Conservation (phyloP, 2,113 vertebrate species). For the Oxygymnocypris stewartii region DNA sequence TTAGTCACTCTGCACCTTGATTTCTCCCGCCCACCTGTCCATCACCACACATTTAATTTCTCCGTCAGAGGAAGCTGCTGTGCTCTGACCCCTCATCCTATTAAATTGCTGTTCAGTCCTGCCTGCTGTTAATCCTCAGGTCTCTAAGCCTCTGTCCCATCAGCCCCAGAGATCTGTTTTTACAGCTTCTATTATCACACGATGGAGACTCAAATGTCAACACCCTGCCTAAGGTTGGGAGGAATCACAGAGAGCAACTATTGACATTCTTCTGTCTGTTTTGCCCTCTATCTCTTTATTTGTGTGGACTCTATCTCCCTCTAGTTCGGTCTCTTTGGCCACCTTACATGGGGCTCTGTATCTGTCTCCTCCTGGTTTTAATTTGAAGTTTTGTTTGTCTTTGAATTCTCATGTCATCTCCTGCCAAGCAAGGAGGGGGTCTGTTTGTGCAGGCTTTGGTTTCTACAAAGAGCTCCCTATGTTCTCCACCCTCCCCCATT, state of each 20-base stretch:
- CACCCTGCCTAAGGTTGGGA: not conserved
- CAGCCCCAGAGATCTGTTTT: conserved; percentile 55
- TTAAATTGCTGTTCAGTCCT: conserved; percentile 48
- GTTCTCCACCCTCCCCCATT: conserved; percentile 12
- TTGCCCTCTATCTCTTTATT: not conserved
- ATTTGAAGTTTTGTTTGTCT: conserved; percentile 70
- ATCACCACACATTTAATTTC: conserved; percentile 60
- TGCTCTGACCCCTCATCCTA: conserved; percentile 39
- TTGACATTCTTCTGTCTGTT: conserved; percentile 27
- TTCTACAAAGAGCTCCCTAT: conserved; percentile 42
- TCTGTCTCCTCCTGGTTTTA: conserved; percentile 62
- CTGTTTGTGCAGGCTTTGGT: conserved; percentile 53
- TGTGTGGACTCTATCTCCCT: not conserved
- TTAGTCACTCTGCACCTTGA: conserved; percentile 11
- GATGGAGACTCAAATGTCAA: conserved; percentile 9
- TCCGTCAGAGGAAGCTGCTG: conserved; percentile 39
- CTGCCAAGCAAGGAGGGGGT: conserved; percentile 51
- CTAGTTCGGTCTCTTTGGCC: not conserved
- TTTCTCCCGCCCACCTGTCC: conserved; percentile 61
- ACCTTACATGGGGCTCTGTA: conserved; percentile 49
- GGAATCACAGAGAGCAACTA: not conserved
- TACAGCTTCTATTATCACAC: conserved; percentile 56
- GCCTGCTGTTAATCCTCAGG: conserved; percentile 67
- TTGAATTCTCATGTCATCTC: conserved; percentile 60
- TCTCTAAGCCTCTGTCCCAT: conserved; percentile 62